phyloP scores from a whole-genome alignment of 1,140 invertebrate genomes.

The Bombus confusus region DNA sequence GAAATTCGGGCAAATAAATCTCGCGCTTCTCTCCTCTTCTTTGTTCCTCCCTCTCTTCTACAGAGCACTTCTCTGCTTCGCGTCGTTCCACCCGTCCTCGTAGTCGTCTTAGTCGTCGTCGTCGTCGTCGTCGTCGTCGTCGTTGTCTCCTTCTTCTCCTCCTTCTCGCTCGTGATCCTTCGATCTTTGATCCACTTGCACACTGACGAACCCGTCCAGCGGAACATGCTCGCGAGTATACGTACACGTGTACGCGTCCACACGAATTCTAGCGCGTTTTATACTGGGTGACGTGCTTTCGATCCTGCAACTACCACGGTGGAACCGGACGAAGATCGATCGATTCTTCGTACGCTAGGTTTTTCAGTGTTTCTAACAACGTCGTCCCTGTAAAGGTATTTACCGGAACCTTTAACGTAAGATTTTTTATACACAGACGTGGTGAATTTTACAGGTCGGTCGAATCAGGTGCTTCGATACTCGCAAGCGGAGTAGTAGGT shows the following conservation, averaged over 20 bases:
- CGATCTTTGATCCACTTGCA: conserved; percentile 52
- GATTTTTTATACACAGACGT: too few species aligned
- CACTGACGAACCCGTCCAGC: conserved; percentile 29
- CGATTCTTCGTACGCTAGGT: neutral
- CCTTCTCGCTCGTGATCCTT: conserved; percentile 47
- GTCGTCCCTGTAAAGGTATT: too few species aligned
- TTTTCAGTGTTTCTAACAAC: too few species aligned
- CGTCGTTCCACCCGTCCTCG: conserved; percentile 11
- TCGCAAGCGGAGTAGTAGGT: too few species aligned
- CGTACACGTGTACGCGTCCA: conserved; percentile 41
- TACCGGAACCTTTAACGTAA: too few species aligned
- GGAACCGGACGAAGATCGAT: neutral
- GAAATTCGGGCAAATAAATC: conserved; percentile 81
- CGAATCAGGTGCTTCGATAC: too few species aligned
- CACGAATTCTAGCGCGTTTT: neutral
- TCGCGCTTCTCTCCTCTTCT: conserved; percentile 59
- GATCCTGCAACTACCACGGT: too few species aligned
- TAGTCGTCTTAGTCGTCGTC: conserved; percentile 8
- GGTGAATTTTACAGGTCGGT: too few species aligned
- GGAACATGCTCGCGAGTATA: conserved; percentile 44
- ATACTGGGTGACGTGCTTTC: conserved; percentile 35
- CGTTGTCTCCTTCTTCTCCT: conserved; percentile 22
- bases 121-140: conserved; percentile 1
- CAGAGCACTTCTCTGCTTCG: neutral
- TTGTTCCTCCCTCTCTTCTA: neutral